A percentile compares a stretch with the other conserved stretches of the same genome.
phyloP scores from a whole-genome alignment of 2,888 invertebrate genomes.

The Ophion ventricosus region DNA sequence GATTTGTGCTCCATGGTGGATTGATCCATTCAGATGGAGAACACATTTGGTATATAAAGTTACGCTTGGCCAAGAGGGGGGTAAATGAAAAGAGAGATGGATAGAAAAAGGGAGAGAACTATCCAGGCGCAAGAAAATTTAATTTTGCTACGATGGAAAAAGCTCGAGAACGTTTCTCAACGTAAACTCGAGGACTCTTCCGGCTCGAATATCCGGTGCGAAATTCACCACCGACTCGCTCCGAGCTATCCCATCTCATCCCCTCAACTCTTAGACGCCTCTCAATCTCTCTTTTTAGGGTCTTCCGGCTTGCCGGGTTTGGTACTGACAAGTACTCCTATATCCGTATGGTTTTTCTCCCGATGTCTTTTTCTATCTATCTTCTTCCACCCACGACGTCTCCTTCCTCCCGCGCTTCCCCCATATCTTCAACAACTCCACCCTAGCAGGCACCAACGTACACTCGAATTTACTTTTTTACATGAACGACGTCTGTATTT shows the following conservation, averaged over 20 bases:
- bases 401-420: not conserved
- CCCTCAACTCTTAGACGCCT: conserved; percentile 41
- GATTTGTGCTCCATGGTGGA: conserved; percentile 63
- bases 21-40: conserved; percentile 10
- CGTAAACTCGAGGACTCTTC: conserved; percentile 61
- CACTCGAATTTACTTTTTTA: conserved; percentile 41
- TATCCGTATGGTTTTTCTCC: conserved; percentile 31
- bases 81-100: not conserved
- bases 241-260: conserved; percentile 8
- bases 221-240: conserved; percentile 59
- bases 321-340: conserved; percentile 48
- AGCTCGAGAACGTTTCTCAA: conserved; percentile 51
- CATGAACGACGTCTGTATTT: conserved; percentile 26
- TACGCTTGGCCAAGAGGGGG: not conserved
- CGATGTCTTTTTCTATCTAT: conserved; percentile 30
- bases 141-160: conserved; percentile 63
- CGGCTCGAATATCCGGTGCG: conserved; percentile 65
- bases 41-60: conserved; percentile 26
- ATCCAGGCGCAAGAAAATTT: conserved; percentile 64
- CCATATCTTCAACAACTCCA: not conserved
- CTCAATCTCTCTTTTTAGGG: conserved; percentile 54
- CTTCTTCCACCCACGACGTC: not conserved
- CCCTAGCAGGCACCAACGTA: conserved; percentile 27
- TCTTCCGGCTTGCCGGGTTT: conserved; percentile 35
- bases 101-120: conserved; percentile 37